A percentile compares a stretch with the other conserved stretches of the same genome.
Evolutionary conservation across 2,888 invertebrate species (phyloP).

Genomic region (Ditylenchus weischeri): DNA sequence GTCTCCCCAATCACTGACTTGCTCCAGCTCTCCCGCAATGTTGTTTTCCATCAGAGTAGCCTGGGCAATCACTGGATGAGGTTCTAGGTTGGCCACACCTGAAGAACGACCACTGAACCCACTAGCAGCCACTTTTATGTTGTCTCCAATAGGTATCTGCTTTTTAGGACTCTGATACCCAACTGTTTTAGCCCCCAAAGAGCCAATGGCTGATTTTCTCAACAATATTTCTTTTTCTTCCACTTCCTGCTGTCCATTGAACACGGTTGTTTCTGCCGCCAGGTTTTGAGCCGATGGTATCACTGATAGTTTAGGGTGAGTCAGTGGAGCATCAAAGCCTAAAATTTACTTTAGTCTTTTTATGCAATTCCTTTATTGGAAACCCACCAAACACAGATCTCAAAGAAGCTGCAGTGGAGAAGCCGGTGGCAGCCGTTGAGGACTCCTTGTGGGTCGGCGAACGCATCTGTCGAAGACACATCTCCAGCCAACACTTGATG

Average conservation of each 20-base stretch:
- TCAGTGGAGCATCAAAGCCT: conserved; percentile 3
- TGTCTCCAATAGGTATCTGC: not conserved
- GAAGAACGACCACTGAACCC: too few species aligned
- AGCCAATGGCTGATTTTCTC: too few species aligned
- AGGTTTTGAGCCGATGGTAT: conserved; percentile 9
- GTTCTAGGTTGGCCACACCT: not conserved
- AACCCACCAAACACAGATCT: conserved; percentile 4
- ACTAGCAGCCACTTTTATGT: not conserved
- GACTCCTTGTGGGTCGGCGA: conserved; percentile 16
- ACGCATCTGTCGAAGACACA: conserved; percentile 32
- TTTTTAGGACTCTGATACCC: not conserved
- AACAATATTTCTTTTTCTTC: not conserved
- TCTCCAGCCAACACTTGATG: conserved; percentile 69
- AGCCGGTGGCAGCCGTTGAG: not conserved
- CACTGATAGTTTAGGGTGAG: conserved; percentile 11
- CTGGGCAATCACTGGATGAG: conserved; percentile 3
- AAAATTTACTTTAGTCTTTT: not conserved
- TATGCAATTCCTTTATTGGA: not conserved
- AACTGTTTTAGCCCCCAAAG: not conserved
- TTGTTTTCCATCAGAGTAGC: not conserved
- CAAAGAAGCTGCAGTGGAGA: conserved; percentile 8
- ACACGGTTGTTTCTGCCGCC: not conserved
- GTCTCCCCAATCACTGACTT: not conserved
- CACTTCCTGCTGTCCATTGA: not conserved
- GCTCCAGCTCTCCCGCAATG: not conserved